Conservation (phyloP, 2,888 invertebrate species). For the Temnothorax rugatulus region DNA sequence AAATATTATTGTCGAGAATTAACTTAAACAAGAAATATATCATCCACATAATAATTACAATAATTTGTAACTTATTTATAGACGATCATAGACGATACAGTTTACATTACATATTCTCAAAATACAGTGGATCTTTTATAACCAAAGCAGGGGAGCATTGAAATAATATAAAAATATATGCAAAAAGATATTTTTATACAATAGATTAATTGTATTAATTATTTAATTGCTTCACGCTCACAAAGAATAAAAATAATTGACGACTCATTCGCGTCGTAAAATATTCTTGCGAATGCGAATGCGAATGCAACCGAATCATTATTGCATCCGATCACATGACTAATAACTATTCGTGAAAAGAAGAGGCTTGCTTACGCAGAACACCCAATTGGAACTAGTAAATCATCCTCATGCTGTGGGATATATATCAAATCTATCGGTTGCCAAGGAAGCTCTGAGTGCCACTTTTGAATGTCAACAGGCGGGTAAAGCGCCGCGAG, state of each 20-base stretch:
- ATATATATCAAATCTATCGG: conserved; percentile 62
- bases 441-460: conserved; percentile 65
- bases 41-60: background rate
- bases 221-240: background rate
- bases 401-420: conserved; percentile 61
- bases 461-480: conserved; percentile 65
- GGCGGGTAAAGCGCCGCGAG: conserved; percentile 72
- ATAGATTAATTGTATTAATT: conserved; percentile 16
- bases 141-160: background rate
- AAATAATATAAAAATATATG: background rate
- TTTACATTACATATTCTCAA: background rate
- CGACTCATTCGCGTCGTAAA: background rate
- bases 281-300: background rate
- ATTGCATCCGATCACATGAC: background rate
- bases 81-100: background rate
- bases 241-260: background rate
- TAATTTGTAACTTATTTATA: background rate
- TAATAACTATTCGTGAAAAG: background rate
- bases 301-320: background rate
- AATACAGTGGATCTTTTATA: background rate
- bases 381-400: conserved; percentile 66
- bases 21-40: background rate
- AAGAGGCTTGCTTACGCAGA: conserved; percentile 29
- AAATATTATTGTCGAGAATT: background rate
- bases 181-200: background rate